A percentile compares a stretch with the other conserved stretches of the same genome.
Evolutionary conservation across 2,888 invertebrate genomes (phyloP).

Genomic region (Phengaris arion): DNA sequence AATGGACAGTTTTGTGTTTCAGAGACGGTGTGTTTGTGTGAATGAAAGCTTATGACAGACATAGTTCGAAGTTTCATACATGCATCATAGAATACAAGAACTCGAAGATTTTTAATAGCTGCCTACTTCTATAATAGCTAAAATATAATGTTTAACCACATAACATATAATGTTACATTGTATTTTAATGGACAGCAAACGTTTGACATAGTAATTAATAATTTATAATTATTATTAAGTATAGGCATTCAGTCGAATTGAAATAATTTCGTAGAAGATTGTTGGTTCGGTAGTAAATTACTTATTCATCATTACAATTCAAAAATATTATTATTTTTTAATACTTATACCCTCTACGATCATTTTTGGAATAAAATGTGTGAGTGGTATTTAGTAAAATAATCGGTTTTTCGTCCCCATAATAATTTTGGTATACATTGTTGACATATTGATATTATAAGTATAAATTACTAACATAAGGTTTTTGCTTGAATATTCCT

Average conservation of each 20-base stretch:
- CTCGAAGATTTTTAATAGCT: not conserved
- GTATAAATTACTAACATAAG: not conserved
- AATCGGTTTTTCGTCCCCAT: constrained; percentile 22
- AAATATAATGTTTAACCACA: not conserved
- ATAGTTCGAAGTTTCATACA: not conserved
- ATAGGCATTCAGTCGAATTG: constrained; percentile 1
- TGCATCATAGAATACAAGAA: not conserved
- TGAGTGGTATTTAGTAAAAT: not conserved
- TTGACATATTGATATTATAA: not conserved
- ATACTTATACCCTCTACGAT: not conserved
- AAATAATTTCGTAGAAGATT: not conserved
- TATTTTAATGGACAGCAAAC: constrained; percentile 1
- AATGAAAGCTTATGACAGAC: not conserved
- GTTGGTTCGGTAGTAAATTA: not conserved
- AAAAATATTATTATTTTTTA: not conserved
- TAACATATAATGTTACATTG: not conserved
- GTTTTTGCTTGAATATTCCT: not conserved
- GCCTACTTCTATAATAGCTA: not conserved
- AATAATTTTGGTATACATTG: not conserved
- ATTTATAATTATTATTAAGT: not conserved
- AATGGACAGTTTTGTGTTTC: not conserved
- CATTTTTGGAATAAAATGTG: constrained; percentile 20
- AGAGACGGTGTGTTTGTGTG: not conserved
- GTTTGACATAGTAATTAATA: not conserved
- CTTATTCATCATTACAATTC: not conserved